These are phyloP conservation scores for Arion vulgaris DNA, from an alignment of 1,140 invertebrate genomes.

Conservation along the genomic window DNA sequence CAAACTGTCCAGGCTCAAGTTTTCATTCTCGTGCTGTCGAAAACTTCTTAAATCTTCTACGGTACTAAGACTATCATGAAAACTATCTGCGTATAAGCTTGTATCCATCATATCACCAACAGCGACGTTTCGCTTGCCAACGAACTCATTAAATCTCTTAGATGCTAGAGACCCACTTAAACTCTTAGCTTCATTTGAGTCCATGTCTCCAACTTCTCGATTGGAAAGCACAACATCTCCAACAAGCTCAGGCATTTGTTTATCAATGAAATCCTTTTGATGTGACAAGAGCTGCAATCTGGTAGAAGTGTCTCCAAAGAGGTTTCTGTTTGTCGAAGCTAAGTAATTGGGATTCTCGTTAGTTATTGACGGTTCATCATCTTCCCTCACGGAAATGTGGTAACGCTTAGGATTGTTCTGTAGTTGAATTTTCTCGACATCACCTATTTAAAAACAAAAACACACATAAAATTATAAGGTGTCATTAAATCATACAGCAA, in stretches of 20 bases:
- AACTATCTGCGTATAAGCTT: neutral
- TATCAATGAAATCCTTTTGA: neutral
- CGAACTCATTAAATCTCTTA: constrained; percentile 16
- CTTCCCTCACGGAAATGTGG: too few species aligned
- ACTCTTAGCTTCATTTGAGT: neutral
- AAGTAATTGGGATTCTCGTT: neutral
- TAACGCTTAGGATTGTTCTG: too few species aligned
- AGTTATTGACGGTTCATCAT: too few species aligned
- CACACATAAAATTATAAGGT: too few species aligned
- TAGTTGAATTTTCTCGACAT: too few species aligned
- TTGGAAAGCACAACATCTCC: neutral
- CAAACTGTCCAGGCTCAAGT: neutral
- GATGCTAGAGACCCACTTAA: neutral
- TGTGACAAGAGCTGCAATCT: neutral
- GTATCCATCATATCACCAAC: neutral
- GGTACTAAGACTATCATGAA: neutral
- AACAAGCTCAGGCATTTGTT: neutral
- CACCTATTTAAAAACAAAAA: too few species aligned
- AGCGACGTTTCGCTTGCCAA: neutral
- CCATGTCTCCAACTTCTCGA: neutral
- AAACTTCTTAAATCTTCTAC: neutral
- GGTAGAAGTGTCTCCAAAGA: neutral
- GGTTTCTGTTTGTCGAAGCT: neutral
- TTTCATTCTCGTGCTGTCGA: neutral
- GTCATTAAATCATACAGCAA: too few species aligned